A percentile compares a stretch with the other conserved stretches of the same genome.
phyloP scores from a whole-genome alignment of 2,888 invertebrate species.

The Lithophane semibrunnea region DNA sequence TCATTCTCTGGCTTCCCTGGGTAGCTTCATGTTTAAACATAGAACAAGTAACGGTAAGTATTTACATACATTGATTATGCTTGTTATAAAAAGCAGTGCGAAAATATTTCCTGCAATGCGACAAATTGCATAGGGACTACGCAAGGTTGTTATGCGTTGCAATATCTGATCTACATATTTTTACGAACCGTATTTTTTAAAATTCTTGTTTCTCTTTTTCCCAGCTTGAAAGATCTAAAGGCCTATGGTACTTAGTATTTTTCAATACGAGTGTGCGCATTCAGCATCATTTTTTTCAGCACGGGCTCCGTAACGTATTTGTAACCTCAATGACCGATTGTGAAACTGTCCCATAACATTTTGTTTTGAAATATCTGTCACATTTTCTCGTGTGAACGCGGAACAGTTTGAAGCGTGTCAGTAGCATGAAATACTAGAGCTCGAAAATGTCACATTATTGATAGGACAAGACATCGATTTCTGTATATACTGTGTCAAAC shows the following conservation, averaged over 20 bases:
- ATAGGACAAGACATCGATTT: constrained; percentile 14
- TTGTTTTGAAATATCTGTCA: constrained; percentile 20
- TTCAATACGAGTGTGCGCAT: constrained; percentile 11
- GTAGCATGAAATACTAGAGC: not conserved
- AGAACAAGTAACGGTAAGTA: not conserved
- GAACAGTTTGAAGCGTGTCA: not conserved
- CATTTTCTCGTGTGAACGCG: not conserved
- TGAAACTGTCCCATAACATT: not conserved
- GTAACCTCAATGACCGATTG: constrained; percentile 9
- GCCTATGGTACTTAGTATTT: not conserved
- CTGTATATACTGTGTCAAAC: constrained; percentile 1
- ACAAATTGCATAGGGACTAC: not conserved
- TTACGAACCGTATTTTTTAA: not conserved
- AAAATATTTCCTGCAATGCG: not conserved
- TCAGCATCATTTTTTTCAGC: constrained; percentile 10
- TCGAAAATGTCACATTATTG: not conserved
- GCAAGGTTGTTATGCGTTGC: not conserved
- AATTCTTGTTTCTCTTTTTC: too few species aligned
- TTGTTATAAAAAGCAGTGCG: not conserved
- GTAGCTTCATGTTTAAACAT: constrained; percentile 22
- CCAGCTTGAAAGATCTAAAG: not conserved
- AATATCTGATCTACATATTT: not conserved
- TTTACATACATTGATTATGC: not conserved
- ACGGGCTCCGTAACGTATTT: not conserved
- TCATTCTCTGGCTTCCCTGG: constrained; percentile 17